Evolutionary conservation across 2,113 vertebrate species (phyloP), one percentile per base, ranked within the genome.

Genomic region (Hydropotes inermis): DNA sequence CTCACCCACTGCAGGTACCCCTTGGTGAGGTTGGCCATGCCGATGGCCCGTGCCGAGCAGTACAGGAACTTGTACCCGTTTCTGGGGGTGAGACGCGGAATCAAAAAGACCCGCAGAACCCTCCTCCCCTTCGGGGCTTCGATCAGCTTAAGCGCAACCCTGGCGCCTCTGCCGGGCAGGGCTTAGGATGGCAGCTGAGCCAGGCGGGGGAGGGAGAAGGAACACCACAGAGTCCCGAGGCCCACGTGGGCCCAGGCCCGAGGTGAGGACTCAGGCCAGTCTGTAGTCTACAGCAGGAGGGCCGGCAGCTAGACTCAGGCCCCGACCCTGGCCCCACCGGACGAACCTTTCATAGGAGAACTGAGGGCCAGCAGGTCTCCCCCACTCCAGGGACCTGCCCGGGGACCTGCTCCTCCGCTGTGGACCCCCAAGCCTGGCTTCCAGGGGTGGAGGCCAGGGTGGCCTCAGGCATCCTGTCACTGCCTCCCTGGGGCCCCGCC

Each of bases 61-160:
- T 99, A 99, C 94, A 99, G 99, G 98, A 99, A 99, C 98, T 99
- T 99, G 98, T 99, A 99, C 74, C 99, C 99, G 0, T 99, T 99
- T 98, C 99, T 99, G 96, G 61, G 64, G 54, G 45, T 9, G 16
- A 82, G 92, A 30, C 91, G 54, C 1, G 8, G 19, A 13, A 70
- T 87, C 45, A 52, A 76, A 76, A 82, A 86, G 33, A 45, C 13
- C 21, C 30, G 50, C 16, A n/a, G 13, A 2, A 27, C 15, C 23
- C 58, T 12, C 13, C 28, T 30, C 0, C 1, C 12, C 50, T 50
- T 23, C 1, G 27, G 7, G 55, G 54, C 82, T 96, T 92, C 2
- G 3, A 43, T 2, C 28, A 39, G 21, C 43, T 67, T 8, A 39
- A 17, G 39, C 52, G 64, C 0, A 16, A 5, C 3, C 4, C 74